Percentiles rank a stretch among this genome's conserved stretches.
Evolutionary conservation across 2,797 vertebrate species (phyloP).

Genomic region (Pangasius djambal): DNA sequence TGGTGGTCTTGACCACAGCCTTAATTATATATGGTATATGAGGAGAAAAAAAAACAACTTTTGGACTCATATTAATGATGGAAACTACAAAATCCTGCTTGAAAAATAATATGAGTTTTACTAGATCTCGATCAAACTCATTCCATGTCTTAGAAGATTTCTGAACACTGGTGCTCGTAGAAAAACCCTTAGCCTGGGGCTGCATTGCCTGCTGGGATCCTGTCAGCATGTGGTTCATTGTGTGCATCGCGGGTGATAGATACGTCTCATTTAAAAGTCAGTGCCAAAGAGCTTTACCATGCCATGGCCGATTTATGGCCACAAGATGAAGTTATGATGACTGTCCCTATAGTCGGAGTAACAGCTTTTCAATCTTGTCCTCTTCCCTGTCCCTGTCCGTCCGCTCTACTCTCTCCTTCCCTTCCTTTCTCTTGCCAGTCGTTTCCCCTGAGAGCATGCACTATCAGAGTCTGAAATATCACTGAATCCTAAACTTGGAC

Average conservation of each 20-base stretch:
- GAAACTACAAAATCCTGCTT: not conserved
- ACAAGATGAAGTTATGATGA: conserved; percentile 67
- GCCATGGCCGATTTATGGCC: conserved; percentile 67
- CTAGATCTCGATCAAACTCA: not conserved
- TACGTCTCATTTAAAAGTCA: conserved; percentile 78
- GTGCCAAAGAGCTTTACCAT: conserved; percentile 62
- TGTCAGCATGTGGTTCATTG: conserved; percentile 70
- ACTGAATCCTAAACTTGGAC: conserved; percentile 8
- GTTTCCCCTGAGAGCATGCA: not conserved
- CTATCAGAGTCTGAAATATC: not conserved
- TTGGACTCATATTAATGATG: not conserved
- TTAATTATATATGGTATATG: not conserved
- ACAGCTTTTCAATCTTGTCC: conserved; percentile 52
- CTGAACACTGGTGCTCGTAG: not conserved
- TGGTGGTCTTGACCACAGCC: not conserved
- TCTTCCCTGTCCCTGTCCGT: not conserved
- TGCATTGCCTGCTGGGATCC: conserved; percentile 52
- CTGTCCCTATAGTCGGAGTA: conserved; percentile 50
- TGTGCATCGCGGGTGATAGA: conserved; percentile 68
- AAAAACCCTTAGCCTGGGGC: conserved; percentile 9
- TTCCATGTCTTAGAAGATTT: not conserved
- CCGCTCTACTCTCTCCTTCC: not conserved
- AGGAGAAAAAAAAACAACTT: not conserved
- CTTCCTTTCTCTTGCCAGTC: not conserved
- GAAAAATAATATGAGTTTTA: not conserved